Evolutionary conservation across 2,113 vertebrate genomes (phyloP), one percentile per base, ranked within the genome.

Genomic region (Aplodontia rufa): DNA sequence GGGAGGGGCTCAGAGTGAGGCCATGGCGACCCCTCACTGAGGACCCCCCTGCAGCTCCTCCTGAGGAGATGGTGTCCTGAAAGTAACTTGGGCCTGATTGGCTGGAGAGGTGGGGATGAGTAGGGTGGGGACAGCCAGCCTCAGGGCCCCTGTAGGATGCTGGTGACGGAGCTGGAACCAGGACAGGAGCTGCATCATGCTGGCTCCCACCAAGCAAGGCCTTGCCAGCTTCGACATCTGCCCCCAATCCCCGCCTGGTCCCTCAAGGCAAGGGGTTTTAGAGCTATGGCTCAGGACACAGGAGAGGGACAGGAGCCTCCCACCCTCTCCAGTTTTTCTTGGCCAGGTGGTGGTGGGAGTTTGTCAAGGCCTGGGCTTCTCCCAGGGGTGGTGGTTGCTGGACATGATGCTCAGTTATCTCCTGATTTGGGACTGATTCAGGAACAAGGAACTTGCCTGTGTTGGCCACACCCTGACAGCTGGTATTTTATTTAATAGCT

Each of bases 191-290:
- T 26, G 30, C 26, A 35, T 32, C 19, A 8, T 8, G 3, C 40
- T 66, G 86, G 32, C 42, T 45, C 69, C 66, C 72, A 35, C 35
- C 76, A 8, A 51, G 68, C 28, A 1, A 20, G 84, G 45, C 66
- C 75, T 76, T 42, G 84, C 68, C 87, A 86, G 3, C 24, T 64
- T 81, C n/a, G 5, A 40, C 88, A 87, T 87, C 94, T 90, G 89
- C 0, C 42, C 40, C 78, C 37, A 40, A 13, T 60, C 22, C 28
- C 53, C n/a, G 51, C 40, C 40, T 5, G 60, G 49, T 69, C 28
- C 66, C 42, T 37, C 76, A 76, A 6, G 35, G 66, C 16, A 55
- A 19, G n/a, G 66, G 79, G 78, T 49, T 88, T 80, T 3, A 68
- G 68, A 19, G 28, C 68, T 28, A 8, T 32, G 49, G 40, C 60